Percentiles rank a stretch among this genome's conserved stretches.
phyloP scores from a whole-genome alignment of 1,140 invertebrate species.

The Drosophila kepulauana region DNA sequence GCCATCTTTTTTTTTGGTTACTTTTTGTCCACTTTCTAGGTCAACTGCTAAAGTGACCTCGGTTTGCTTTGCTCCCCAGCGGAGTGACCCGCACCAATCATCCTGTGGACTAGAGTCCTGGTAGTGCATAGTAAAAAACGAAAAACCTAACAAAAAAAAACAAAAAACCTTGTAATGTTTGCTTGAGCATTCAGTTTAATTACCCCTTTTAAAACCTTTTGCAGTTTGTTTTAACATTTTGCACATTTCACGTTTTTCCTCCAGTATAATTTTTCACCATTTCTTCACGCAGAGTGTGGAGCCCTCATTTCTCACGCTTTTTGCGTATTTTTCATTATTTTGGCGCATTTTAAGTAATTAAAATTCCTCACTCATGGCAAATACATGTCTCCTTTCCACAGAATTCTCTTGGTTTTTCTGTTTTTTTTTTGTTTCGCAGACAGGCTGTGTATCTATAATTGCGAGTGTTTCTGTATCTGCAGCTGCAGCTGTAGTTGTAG shows the following conservation, averaged over 20 bases:
- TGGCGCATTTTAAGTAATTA: constrained; percentile 69
- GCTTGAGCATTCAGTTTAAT: constrained; percentile 68
- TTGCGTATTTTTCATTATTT: constrained; percentile 43
- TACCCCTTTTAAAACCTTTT: constrained; percentile 50
- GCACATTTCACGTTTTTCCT: constrained; percentile 32
- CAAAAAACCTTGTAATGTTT: constrained; percentile 45
- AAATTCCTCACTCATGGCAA: constrained; percentile 47
- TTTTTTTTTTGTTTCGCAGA: neutral
- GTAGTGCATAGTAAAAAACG: neutral
- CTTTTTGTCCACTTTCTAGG: constrained; percentile 58
- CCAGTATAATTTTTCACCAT: neutral
- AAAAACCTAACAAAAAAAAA: no score
- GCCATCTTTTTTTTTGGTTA: constrained; percentile 25
- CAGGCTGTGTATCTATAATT: constrained; percentile 13
- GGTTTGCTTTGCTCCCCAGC: neutral
- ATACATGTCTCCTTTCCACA: constrained; percentile 23
- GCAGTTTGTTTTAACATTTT: constrained; percentile 58
- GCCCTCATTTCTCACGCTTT: constrained; percentile 17
- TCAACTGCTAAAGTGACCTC: constrained; percentile 49
- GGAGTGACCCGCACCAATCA: constrained; percentile 7
- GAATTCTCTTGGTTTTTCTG: neutral
- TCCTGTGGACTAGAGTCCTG: constrained; percentile 1
- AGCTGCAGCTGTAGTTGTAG: neutral
- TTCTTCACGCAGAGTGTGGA: neutral
- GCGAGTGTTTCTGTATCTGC: constrained; percentile 3